Evolutionary conservation across 2,888 invertebrate genomes (phyloP), one percentile per base, ranked within the genome.

Genomic region (Synergus umbraculus): DNA sequence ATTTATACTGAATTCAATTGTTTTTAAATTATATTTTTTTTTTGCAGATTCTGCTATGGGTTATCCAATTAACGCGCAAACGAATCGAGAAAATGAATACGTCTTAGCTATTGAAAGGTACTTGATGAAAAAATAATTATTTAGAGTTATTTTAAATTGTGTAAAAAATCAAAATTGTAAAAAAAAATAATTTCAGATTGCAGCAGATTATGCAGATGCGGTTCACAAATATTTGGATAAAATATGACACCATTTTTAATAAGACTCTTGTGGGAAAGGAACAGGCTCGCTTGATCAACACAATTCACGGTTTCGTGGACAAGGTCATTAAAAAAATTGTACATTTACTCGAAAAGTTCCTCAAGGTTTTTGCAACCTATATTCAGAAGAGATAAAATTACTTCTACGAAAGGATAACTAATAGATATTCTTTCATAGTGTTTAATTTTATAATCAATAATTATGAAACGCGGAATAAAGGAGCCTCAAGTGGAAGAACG

Each of bases 301-400:
- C 93, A 2, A 92, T 95, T 64, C 94, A 95, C 83, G 88, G 86
- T 10, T 94, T 94, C 83, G 93, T 94, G 0, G 91, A 92, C 69
- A 92, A 93, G 87, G 94, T 94, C 80, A 73, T 54, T 73, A 29
- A n/a, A 73, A 54, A 41, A 73, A 54, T 54, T 41, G 29, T n/a
- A 78, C 41, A 37, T 44, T 22, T n/a, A 2, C 46, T 46, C 44
- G 0, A 44, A 22, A 13, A 37, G 13, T 54, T 80, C 13, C 15
- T 69, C 69, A 69, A 49, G 69, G 29, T 15, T 69, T 69, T 49
- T 15, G 15, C 9, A 69, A 60, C 41, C 29, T 73, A 12, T 46
- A 15, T 76, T 49, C 29, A 37, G 4, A 41, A 41, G 10, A 60
- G 49, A 29, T 37, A 60, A 76, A 76, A 60, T 18, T 76, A 37